Evolutionary conservation across 2,888 invertebrate genomes (phyloP).

Genomic region (Aphidius colemani): DNA sequence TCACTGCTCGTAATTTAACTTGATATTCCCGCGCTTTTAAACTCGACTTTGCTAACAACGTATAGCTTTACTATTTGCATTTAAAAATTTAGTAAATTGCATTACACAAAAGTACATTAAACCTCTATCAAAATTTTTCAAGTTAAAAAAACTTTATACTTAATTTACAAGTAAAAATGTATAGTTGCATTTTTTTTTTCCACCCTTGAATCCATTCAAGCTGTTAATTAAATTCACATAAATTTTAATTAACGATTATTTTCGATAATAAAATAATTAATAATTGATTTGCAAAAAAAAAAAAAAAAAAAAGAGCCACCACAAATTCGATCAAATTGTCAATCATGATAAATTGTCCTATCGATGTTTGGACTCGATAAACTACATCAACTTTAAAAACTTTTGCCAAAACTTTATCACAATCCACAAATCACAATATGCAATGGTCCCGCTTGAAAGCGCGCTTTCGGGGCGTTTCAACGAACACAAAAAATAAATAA

Average conservation of each 20-base stretch:
- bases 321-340: no score
- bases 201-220: background rate
- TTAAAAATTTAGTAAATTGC: background rate
- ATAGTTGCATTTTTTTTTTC: background rate
- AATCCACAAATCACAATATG: constrained; percentile 20
- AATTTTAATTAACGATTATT: background rate
- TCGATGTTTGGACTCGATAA: no score
- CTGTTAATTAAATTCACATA: background rate
- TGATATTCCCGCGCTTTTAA: constrained; percentile 7
- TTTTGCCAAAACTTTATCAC: constrained; percentile 17
- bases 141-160: background rate
- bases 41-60: constrained; percentile 19
- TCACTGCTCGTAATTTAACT: constrained; percentile 19
- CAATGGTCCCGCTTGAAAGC: background rate
- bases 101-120: background rate
- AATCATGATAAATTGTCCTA: no score
- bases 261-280: no score
- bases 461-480: constrained; percentile 8
- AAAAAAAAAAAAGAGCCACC: no score
- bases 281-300: no score
- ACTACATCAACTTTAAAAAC: background rate
- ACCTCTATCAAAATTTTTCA: background rate
- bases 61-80: background rate
- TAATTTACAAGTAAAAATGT: background rate
- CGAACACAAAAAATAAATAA: background rate